These are phyloP conservation scores for Lepilemur septentrionalis DNA, from an alignment of 2,797 vertebrate species.

Conservation along the genomic window DNA sequence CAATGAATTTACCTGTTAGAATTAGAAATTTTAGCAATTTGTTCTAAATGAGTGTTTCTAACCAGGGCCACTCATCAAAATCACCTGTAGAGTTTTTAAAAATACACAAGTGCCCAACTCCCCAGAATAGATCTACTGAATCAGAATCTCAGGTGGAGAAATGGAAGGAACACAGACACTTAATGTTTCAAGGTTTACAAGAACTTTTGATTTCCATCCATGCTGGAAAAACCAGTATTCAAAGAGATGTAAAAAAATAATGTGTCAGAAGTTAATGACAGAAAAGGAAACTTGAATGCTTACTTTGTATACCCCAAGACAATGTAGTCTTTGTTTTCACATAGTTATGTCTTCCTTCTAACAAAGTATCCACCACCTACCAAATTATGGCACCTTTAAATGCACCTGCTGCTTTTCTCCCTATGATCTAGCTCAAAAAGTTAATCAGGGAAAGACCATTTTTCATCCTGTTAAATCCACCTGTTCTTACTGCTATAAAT, in stretches of 20 bases:
- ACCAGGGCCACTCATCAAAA: background rate
- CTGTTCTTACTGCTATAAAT: background rate
- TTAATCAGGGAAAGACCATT: background rate
- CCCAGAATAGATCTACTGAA: background rate
- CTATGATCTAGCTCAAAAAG: background rate
- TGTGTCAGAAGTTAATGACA: background rate
- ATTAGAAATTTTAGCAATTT: background rate
- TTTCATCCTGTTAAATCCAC: background rate
- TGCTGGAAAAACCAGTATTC: background rate
- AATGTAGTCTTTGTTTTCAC: background rate
- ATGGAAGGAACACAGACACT: background rate
- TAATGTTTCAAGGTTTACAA: background rate
- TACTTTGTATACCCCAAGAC: background rate
- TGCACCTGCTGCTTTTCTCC: background rate
- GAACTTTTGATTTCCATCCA: background rate
- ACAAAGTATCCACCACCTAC: background rate
- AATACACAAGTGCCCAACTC: background rate
- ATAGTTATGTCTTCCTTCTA: background rate
- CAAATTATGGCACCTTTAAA: background rate
- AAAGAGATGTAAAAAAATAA: background rate
- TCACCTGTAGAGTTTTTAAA: background rate
- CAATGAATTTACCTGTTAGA: background rate
- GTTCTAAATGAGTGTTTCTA: background rate
- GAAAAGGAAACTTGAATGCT: background rate
- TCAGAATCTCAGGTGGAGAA: background rate